Conservation (phyloP, 2,888 invertebrate species). For the Notocelia uddmanniana region DNA sequence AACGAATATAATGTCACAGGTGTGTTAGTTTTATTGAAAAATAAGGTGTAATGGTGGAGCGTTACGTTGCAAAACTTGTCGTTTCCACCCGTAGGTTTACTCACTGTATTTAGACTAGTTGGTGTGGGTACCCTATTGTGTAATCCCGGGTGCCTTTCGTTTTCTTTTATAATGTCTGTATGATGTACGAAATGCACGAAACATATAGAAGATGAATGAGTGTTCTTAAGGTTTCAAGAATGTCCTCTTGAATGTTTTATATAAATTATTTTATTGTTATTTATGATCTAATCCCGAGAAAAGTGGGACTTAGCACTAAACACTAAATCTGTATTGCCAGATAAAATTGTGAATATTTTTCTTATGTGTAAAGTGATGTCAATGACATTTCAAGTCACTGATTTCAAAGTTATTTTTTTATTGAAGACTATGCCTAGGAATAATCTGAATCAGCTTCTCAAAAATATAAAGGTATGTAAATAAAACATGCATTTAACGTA, state of each 20-base stretch:
- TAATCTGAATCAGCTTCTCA: conserved; percentile 68
- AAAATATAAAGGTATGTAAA: conserved; percentile 75
- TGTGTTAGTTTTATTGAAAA: conserved; percentile 63
- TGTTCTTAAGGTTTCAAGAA: conserved; percentile 67
- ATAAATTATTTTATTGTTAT: conserved; percentile 81
- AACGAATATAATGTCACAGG: conserved; percentile 56
- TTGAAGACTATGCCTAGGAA: conserved; percentile 79
- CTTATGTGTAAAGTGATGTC: conserved; percentile 80
- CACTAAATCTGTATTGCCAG: conserved; percentile 84
- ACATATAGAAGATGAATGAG: conserved; percentile 91
- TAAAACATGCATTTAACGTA: conserved; percentile 78
- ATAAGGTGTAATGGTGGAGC: conserved; percentile 66
- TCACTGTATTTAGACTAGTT: conserved; percentile 85
- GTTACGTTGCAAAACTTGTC: conserved; percentile 57
- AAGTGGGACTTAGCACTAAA: conserved; percentile 80
- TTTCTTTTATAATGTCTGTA: conserved; percentile 87
- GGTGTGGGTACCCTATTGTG: conserved; percentile 83
- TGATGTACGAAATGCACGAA: conserved; percentile 95
- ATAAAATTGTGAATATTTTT: conserved; percentile 86
- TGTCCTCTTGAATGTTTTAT: conserved; percentile 78
- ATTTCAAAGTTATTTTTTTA: conserved; percentile 81
- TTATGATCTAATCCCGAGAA: conserved; percentile 78
- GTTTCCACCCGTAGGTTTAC: conserved; percentile 79
- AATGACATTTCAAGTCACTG: conserved; percentile 84
- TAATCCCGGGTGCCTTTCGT: conserved; percentile 85